Percentiles rank a stretch among this genome's conserved stretches.
Evolutionary conservation across 1,140 invertebrate genomes (phyloP).

Genomic region (Drosophila fuyamai): DNA sequence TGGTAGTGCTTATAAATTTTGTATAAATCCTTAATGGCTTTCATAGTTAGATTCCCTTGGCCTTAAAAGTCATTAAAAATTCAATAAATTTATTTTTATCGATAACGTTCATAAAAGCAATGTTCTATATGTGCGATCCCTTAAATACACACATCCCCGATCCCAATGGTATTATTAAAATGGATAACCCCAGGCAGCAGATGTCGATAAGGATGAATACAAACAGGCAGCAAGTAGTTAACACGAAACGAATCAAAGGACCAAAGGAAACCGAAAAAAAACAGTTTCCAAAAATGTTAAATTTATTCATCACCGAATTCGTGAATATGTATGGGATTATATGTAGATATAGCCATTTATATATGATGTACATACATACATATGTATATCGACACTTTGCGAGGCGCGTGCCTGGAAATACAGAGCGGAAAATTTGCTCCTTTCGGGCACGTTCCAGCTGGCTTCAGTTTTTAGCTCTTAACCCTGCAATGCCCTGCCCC

Average conservation of each 20-base stretch:
- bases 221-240: conserved; percentile 26
- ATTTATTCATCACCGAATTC: conserved; percentile 5
- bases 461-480: conserved; percentile 6
- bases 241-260: conserved; percentile 33
- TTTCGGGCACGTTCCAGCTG: conserved; percentile 46
- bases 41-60: too few relatives aligned
- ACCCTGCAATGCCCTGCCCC: conserved; percentile 12
- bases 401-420: conserved; percentile 28
- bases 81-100: background rate
- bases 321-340: conserved; percentile 4
- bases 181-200: conserved; percentile 18
- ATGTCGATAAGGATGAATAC: conserved; percentile 32
- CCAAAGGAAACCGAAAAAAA: conserved; percentile 6
- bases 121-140: background rate
- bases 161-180: background rate
- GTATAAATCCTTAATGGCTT: too few relatives aligned
- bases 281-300: conserved; percentile 7
- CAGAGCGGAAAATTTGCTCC: conserved; percentile 11
- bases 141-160: background rate
- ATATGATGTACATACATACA: background rate
- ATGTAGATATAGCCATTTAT: background rate
- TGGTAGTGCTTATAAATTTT: too few relatives aligned
- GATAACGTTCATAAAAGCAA: background rate
- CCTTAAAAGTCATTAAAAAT: background rate
- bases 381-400: background rate